Conservation (phyloP, 2,797 vertebrate species). For the Heterohyrax brucei region DNA sequence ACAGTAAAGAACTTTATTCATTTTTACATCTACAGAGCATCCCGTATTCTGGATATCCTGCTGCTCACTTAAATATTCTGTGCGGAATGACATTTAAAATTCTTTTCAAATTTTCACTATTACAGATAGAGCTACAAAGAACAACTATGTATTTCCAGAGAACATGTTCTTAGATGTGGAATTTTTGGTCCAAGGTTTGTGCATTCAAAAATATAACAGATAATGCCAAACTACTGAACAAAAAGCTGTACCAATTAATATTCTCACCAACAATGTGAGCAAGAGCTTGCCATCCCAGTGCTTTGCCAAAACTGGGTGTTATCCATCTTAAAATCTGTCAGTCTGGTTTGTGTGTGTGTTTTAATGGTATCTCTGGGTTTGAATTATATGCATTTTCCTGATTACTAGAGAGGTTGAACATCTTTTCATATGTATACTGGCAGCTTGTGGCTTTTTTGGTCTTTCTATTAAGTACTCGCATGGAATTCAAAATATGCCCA, state of each 20-base stretch:
- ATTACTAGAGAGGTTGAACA: neutral
- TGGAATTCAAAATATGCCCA: slow-evolving; percentile 29
- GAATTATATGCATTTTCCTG: slow-evolving; percentile 25
- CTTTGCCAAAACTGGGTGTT: neutral
- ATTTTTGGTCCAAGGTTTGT: neutral
- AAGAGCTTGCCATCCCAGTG: neutral
- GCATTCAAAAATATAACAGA: neutral
- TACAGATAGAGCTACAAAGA: neutral
- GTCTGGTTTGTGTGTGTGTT: neutral
- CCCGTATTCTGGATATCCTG: neutral
- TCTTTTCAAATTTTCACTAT: slow-evolving; percentile 46
- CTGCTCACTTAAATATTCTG: slow-evolving; percentile 11
- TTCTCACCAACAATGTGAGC: neutral
- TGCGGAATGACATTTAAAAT: slow-evolving; percentile 7
- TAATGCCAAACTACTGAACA: slow-evolving; percentile 1
- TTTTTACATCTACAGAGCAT: neutral
- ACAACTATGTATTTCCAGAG: neutral
- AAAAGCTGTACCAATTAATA: neutral
- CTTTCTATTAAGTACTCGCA: slow-evolving; percentile 29
- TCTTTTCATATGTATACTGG: neutral
- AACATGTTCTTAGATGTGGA: neutral
- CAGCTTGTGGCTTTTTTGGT: neutral
- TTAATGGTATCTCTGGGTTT: neutral
- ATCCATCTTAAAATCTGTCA: neutral
- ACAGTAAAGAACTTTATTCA: neutral